Evolutionary conservation across 2,113 vertebrate genomes (phyloP).

Genomic region (Catharus minimus): DNA sequence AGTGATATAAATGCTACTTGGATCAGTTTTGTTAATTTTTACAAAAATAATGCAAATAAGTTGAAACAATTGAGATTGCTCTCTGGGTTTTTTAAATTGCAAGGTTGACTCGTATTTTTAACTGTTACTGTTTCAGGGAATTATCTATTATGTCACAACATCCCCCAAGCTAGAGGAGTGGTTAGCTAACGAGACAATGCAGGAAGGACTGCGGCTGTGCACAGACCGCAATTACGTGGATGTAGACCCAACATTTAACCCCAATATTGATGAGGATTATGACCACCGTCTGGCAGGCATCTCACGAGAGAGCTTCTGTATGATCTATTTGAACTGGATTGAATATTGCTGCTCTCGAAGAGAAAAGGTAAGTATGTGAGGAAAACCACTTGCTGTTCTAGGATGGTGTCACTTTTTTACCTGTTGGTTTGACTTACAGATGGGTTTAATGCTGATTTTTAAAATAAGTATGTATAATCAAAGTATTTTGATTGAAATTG

Average conservation of each 20-base stretch:
- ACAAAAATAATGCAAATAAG: not conserved
- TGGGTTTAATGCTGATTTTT: not conserved
- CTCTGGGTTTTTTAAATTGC: not conserved
- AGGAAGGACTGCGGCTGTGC: constrained; percentile 88
- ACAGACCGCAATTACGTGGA: constrained; percentile 94
- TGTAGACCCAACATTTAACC: constrained; percentile 97
- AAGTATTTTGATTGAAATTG: not conserved
- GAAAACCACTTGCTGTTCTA: not conserved
- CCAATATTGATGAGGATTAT: constrained; percentile 98
- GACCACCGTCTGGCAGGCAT: constrained; percentile 95
- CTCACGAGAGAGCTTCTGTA: constrained; percentile 95
- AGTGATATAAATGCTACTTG: not conserved
- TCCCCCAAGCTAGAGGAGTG: constrained; percentile 94
- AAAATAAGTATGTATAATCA: not conserved
- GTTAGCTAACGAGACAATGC: constrained; percentile 95
- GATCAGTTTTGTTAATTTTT: not conserved
- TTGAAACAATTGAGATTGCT: not conserved
- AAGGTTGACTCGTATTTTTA: not conserved
- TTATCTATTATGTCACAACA: constrained; percentile 94
- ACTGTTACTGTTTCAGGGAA: constrained; percentile 77
- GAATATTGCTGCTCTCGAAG: constrained; percentile 94
- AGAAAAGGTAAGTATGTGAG: constrained; percentile 77
- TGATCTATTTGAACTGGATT: constrained; percentile 94
- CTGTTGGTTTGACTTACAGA: not conserved
- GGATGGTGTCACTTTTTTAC: not conserved